Evolutionary conservation across 2,797 vertebrate species (phyloP).

Genomic region (Phoeniculus purpureus): DNA sequence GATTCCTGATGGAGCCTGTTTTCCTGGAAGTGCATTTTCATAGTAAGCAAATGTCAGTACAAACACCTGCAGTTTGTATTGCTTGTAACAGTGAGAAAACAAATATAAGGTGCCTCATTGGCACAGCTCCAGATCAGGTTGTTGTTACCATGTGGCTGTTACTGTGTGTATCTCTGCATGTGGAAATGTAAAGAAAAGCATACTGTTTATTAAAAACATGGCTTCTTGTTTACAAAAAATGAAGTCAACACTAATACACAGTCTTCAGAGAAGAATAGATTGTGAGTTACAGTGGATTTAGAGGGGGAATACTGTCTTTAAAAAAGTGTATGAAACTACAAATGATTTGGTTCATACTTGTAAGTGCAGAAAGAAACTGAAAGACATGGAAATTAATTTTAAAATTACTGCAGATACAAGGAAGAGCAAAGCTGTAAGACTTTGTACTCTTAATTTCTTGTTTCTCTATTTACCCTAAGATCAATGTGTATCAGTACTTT

Average conservation of each 20-base stretch:
- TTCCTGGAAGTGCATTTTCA: slow-evolving; percentile 4
- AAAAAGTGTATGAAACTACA: background rate
- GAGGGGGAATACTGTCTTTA: background rate
- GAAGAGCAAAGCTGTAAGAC: background rate
- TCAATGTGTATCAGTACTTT: background rate
- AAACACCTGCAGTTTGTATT: slow-evolving; percentile 34
- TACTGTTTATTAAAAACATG: background rate
- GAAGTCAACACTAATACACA: slow-evolving; percentile 1
- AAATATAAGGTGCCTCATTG: background rate
- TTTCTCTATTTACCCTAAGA: background rate
- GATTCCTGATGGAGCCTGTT: background rate
- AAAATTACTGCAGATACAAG: background rate
- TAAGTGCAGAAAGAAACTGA: background rate
- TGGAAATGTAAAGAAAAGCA: slow-evolving; percentile 22
- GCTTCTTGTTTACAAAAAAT: background rate
- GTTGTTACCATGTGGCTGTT: background rate
- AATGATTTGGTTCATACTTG: background rate
- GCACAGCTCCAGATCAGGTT: background rate
- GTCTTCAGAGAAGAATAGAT: background rate
- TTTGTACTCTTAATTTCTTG: background rate
- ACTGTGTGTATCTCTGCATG: background rate
- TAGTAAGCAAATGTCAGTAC: slow-evolving; percentile 26
- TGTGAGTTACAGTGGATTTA: slow-evolving; percentile 24
- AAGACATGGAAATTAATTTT: background rate
- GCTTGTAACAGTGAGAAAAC: background rate